Percentiles rank a stretch among this genome's conserved stretches.
These are phyloP conservation scores for Stegostoma tigrinum DNA, from an alignment of 2,113 vertebrate species.

Conservation along the genomic window DNA sequence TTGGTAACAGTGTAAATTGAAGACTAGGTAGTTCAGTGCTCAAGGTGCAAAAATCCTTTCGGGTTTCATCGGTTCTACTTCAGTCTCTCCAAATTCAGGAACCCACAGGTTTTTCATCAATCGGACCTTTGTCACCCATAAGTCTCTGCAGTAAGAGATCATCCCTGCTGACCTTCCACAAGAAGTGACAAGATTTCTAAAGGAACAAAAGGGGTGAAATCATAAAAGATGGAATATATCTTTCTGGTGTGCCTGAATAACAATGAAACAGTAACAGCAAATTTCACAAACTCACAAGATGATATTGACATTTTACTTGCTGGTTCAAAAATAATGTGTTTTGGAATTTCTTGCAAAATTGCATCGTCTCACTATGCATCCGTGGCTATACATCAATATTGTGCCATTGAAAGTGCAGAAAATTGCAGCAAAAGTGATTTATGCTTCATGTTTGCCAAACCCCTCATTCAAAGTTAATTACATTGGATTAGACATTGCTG, in stretches of 20 bases:
- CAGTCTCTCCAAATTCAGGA: constrained; percentile 36
- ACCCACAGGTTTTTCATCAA: constrained; percentile 39
- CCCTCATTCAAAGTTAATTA: not conserved
- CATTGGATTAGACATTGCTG: not conserved
- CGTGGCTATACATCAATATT: not conserved
- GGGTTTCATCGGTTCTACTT: constrained; percentile 22
- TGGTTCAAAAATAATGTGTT: not conserved
- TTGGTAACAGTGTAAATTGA: not conserved
- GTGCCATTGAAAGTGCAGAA: not conserved
- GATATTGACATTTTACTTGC: not conserved
- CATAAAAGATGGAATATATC: not conserved
- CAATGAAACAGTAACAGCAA: not conserved
- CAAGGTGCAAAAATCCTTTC: not conserved
- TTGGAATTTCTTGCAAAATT: not conserved
- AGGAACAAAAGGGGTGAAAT: constrained; percentile 13
- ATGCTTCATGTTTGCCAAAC: not conserved
- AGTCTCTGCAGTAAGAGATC: constrained; percentile 50
- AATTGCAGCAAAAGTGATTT: not conserved
- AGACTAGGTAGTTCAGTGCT: not conserved
- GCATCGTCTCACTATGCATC: not conserved
- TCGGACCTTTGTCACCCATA: constrained; percentile 46
- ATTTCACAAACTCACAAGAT: not conserved
- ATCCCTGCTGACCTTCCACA: constrained; percentile 40
- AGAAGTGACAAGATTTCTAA: constrained; percentile 44
- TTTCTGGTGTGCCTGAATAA: not conserved